Conservation (phyloP, 2,113 vertebrate species). For the Piaya cayana region DNA sequence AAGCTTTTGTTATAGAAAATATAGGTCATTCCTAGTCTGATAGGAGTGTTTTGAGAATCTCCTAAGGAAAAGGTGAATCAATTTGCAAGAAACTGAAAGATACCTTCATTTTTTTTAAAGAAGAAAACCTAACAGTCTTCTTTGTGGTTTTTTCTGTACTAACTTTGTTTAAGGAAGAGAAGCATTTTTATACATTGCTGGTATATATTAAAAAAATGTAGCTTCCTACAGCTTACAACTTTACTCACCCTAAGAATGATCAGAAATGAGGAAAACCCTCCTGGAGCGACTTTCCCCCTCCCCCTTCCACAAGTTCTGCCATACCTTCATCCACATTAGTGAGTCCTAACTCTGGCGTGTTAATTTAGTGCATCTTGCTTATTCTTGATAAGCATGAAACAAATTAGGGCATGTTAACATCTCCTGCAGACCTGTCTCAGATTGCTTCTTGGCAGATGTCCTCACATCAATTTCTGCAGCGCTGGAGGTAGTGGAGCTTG, state of each 20-base stretch:
- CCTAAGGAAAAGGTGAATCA: not conserved
- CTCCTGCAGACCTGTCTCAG: not conserved
- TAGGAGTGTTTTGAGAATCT: not conserved
- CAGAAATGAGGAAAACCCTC: not conserved
- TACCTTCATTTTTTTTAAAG: not conserved
- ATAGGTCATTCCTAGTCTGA: not conserved
- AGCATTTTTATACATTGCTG: not conserved
- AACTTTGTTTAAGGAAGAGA: not conserved
- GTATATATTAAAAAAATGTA: not conserved
- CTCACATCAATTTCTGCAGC: not conserved
- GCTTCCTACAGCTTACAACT: not conserved
- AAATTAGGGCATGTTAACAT: not conserved
- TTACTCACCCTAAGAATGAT: not conserved
- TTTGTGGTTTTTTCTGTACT: not conserved
- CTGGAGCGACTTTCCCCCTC: not conserved
- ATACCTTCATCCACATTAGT: not conserved
- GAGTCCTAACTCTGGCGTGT: not conserved
- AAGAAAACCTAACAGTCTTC: not conserved
- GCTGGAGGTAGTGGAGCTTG: not conserved
- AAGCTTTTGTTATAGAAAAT: not conserved
- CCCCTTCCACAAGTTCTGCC: not conserved
- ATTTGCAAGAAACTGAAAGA: not conserved
- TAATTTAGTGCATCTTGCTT: not conserved
- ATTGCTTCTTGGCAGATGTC: not conserved
- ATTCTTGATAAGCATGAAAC: not conserved